A percentile compares a stretch with the other conserved stretches of the same genome.
Evolutionary conservation across 1,140 invertebrate species (phyloP).

Genomic region (Macrocentrus cingulum): DNA sequence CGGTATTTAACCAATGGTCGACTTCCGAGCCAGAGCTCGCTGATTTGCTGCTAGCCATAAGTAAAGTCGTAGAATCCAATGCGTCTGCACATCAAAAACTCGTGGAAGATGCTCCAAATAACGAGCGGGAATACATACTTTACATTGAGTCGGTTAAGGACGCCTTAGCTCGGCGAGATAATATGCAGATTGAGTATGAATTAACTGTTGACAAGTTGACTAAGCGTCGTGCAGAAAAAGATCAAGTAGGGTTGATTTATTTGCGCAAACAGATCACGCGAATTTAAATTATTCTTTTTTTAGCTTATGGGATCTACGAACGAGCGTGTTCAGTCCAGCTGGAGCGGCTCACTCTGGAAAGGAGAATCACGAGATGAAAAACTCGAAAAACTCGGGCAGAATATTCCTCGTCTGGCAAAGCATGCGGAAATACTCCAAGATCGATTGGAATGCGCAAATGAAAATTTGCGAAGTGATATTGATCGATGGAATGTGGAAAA

Average conservation of each 20-base stretch:
- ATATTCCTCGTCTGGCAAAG: constrained; percentile 62
- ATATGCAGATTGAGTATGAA: constrained; percentile 72
- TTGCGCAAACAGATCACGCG: no score
- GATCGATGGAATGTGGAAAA: constrained; percentile 74
- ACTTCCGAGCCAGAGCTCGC: constrained; percentile 60
- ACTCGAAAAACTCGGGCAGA: constrained; percentile 59
- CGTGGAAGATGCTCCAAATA: constrained; percentile 56
- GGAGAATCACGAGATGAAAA: constrained; percentile 62
- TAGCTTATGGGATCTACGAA: constrained; percentile 45
- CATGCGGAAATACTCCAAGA: constrained; percentile 66
- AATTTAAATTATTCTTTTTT: constrained; percentile 22
- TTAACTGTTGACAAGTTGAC: constrained; percentile 67
- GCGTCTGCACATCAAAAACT: constrained; percentile 60
- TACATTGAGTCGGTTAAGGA: constrained; percentile 73
- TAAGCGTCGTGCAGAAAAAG: constrained; percentile 66
- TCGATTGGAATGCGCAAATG: constrained; percentile 71
- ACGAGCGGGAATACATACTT: constrained; percentile 70
- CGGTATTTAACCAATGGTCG: constrained; percentile 62
- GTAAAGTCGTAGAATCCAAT: constrained; percentile 58
- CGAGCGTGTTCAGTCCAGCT: constrained; percentile 38
- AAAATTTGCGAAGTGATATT: constrained; percentile 71
- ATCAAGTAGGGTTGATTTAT: constrained; percentile 58
- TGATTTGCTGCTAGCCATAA: constrained; percentile 56
- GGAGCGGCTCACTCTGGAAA: constrained; percentile 62
- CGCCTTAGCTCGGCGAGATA: constrained; percentile 67